phyloP scores from a whole-genome alignment of 2,113 vertebrate genomes.

The Paraplagusia blochii region DNA sequence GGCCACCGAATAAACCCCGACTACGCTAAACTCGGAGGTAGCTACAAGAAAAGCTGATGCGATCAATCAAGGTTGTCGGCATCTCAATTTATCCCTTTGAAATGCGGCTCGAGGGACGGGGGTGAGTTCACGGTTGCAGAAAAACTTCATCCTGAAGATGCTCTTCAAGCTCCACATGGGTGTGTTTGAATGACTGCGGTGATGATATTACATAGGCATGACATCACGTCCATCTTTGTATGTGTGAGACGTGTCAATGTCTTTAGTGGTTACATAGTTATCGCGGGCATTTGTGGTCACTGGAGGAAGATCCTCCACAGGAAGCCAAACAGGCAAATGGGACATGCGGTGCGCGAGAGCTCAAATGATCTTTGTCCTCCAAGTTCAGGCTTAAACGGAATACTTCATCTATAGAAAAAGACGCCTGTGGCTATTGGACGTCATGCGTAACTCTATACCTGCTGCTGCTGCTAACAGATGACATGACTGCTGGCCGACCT shows the following conservation, averaged over 20 bases:
- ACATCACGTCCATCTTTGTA: constrained; percentile 19
- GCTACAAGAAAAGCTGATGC: constrained; percentile 8
- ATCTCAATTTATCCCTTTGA: constrained; percentile 13
- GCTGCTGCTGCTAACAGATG: constrained; percentile 35
- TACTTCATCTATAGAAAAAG: constrained; percentile 59
- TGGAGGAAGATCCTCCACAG: constrained; percentile 29
- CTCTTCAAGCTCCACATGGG: constrained; percentile 24
- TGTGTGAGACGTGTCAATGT: constrained; percentile 3
- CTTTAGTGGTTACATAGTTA: constrained; percentile 36
- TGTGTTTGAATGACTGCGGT: constrained; percentile 35
- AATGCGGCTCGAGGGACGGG: constrained; percentile 10
- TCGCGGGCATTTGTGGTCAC: constrained; percentile 30
- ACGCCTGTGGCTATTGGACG: constrained; percentile 50
- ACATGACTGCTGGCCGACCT: constrained; percentile 66
- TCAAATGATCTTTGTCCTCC: constrained; percentile 38
- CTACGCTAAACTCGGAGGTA: background rate
- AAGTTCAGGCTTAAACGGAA: constrained; percentile 57
- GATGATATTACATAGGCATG: constrained; percentile 6
- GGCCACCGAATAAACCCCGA: background rate
- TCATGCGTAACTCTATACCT: constrained; percentile 51
- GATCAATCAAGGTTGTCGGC: background rate
- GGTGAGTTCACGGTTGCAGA: constrained; percentile 6
- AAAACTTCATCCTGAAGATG: constrained; percentile 23
- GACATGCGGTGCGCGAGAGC: constrained; percentile 37
- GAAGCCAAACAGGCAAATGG: constrained; percentile 30